Percentiles rank a stretch among this genome's conserved stretches.
phyloP scores from a whole-genome alignment of 2,797 vertebrate species.

The Neomorphus geoffroyi region DNA sequence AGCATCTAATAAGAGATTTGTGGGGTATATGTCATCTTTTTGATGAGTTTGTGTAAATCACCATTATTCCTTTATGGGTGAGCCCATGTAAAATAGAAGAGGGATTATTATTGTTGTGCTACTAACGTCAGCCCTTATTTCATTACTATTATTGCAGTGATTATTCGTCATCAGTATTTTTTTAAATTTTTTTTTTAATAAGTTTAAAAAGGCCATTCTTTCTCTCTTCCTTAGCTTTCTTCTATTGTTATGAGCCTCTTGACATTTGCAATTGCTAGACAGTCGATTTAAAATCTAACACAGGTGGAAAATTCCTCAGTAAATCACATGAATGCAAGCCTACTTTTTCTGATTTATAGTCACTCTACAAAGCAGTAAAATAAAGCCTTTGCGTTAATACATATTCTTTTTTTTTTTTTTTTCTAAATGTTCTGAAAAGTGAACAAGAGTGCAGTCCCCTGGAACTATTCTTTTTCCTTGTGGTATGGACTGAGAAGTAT shows the following conservation, averaged over 20 bases:
- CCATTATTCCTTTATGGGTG: background rate
- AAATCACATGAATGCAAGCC: background rate
- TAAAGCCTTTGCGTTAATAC: background rate
- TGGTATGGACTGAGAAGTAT: background rate
- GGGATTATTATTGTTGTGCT: background rate
- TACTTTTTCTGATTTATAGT: background rate
- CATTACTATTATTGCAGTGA: background rate
- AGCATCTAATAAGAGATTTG: background rate
- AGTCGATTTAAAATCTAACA: background rate
- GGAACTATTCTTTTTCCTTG: background rate
- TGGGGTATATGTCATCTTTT: background rate
- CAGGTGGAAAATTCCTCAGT: background rate
- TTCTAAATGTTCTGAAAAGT: background rate
- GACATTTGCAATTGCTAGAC: background rate
- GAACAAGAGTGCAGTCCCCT: background rate
- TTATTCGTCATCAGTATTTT: slow-evolving; percentile 5
- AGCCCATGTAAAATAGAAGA: background rate
- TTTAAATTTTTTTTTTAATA: too few species aligned
- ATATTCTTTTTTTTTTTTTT: background rate
- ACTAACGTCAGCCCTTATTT: background rate
- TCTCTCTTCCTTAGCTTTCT: background rate
- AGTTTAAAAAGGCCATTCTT: slow-evolving; percentile 18
- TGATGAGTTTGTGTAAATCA: background rate
- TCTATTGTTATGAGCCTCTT: background rate
- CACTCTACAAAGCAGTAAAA: background rate